Percentiles rank a stretch among this genome's conserved stretches.
Evolutionary conservation across 2,888 invertebrate genomes (phyloP).

Genomic region (Girardia tigrina): DNA sequence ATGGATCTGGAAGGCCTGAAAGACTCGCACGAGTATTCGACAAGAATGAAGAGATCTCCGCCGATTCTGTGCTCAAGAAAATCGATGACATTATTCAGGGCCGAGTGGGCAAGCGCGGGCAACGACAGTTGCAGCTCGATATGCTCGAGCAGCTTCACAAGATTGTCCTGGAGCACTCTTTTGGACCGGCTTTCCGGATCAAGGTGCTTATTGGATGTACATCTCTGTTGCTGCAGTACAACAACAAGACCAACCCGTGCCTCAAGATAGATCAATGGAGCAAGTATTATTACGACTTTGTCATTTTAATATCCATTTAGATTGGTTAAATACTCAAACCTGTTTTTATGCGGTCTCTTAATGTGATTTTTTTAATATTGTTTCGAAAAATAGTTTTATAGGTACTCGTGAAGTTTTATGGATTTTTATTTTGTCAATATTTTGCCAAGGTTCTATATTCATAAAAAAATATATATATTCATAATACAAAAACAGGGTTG

Average conservation of each 20-base stretch:
- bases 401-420: too few relatives aligned
- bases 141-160: neutral
- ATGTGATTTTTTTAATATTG: too few relatives aligned
- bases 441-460: too few relatives aligned
- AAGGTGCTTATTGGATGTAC: neutral
- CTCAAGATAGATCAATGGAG: neutral
- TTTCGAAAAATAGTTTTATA: too few relatives aligned
- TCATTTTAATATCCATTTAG: too few relatives aligned
- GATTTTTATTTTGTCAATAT: too few relatives aligned
- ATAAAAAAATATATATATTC: too few relatives aligned
- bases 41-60: conserved; percentile 94
- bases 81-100: conserved; percentile 48
- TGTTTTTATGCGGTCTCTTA: too few relatives aligned
- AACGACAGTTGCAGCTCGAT: neutral
- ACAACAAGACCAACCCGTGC: neutral
- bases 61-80: conserved; percentile 77
- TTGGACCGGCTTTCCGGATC: neutral
- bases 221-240: neutral
- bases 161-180: neutral
- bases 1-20: conserved; percentile 54
- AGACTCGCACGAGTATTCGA: conserved; percentile 65
- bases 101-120: neutral
- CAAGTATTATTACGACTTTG: too few relatives aligned
- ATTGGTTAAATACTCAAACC: too few relatives aligned
- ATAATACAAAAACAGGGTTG: too few relatives aligned